Evolutionary conservation across 2,113 vertebrate genomes (phyloP).

Genomic region (Piaya cayana): DNA sequence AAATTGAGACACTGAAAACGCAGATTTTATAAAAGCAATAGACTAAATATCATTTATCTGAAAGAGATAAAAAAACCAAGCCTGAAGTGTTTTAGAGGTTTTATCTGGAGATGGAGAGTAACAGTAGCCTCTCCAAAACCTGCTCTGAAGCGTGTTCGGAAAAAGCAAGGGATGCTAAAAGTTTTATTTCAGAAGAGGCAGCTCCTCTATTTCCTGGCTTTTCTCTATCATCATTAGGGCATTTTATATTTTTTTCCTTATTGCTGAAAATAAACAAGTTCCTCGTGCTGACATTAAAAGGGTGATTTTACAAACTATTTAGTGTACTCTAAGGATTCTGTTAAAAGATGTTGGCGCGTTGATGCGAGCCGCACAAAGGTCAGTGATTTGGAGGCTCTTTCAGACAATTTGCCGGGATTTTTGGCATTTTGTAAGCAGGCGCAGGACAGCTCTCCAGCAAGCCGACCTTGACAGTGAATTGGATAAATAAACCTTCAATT

Average conservation of each 20-base stretch:
- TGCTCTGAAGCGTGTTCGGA: not conserved
- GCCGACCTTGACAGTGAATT: slow-evolving; percentile 99
- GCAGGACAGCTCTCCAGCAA: slow-evolving; percentile 96
- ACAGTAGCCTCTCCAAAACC: not conserved
- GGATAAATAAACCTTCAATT: slow-evolving; percentile 99
- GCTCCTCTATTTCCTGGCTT: not conserved
- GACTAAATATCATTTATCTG: not conserved
- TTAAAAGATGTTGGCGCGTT: slow-evolving; percentile 90
- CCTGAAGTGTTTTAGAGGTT: not conserved
- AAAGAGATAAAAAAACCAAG: not conserved
- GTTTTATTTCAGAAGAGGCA: not conserved
- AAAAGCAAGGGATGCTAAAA: not conserved
- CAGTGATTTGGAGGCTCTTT: slow-evolving; percentile 91
- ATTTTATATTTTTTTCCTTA: not conserved
- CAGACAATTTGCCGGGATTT: slow-evolving; percentile 97
- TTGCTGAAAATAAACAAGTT: slow-evolving; percentile 67
- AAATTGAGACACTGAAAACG: not conserved
- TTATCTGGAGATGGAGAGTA: not conserved
- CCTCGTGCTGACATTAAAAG: slow-evolving; percentile 74
- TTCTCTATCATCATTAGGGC: not conserved
- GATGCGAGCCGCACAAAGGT: slow-evolving; percentile 96
- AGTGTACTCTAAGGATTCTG: slow-evolving; percentile 88
- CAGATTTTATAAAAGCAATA: not conserved
- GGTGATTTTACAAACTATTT: slow-evolving; percentile 79
- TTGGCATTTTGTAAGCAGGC: slow-evolving; percentile 99